Conservation (phyloP, 2,797 vertebrate genomes). For the Mareca strepera region DNA sequence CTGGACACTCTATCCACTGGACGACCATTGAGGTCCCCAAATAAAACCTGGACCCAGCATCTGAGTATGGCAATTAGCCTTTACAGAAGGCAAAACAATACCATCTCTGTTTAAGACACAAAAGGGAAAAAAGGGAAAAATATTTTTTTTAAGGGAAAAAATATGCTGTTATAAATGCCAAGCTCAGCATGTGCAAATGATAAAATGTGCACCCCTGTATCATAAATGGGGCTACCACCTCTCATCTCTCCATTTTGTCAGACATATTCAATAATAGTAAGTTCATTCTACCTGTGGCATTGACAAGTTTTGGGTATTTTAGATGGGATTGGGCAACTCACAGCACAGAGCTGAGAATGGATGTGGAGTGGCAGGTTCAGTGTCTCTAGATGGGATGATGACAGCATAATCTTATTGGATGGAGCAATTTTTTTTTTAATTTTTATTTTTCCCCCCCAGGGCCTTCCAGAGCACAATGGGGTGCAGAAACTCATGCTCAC, state of each 20-base stretch:
- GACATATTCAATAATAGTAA: background rate
- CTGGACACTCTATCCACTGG: background rate
- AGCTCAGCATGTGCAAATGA: background rate
- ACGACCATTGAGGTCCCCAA: background rate
- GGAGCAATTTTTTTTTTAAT: background rate
- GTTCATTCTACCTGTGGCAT: background rate
- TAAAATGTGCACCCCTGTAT: background rate
- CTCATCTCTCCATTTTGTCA: background rate
- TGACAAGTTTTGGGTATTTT: background rate
- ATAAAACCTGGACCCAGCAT: background rate
- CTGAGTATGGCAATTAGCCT: background rate
- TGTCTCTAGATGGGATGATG: background rate
- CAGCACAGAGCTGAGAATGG: background rate
- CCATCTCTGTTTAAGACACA: background rate
- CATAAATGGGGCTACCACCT: background rate
- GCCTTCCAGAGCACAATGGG: background rate
- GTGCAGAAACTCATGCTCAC: background rate
- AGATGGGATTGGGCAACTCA: background rate
- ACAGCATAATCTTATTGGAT: background rate
- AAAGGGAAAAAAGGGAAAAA: background rate
- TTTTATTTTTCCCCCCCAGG: background rate
- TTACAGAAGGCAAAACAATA: constrained; percentile 27
- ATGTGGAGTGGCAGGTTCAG: background rate
- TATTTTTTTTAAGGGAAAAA: background rate
- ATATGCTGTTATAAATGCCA: background rate